Evolutionary conservation across 2,113 vertebrate species (phyloP).

Genomic region (Lonchura striata): DNA sequence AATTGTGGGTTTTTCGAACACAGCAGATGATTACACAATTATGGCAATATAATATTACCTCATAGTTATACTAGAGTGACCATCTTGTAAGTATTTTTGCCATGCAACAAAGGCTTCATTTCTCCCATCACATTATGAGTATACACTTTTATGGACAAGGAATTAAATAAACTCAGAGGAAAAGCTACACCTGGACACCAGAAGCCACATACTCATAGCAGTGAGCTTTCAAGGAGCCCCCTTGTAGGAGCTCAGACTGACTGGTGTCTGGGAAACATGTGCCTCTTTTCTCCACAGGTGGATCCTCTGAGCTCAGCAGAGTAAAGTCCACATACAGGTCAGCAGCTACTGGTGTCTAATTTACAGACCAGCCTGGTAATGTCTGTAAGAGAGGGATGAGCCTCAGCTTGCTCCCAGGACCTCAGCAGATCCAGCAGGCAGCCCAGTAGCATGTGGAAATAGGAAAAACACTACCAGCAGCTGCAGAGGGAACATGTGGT

Average conservation of each 20-base stretch:
- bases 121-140: background rate
- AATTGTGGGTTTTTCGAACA: background rate
- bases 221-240: background rate
- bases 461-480: background rate
- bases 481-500: accelerated
- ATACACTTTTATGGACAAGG: background rate
- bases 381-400: background rate
- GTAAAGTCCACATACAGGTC: background rate
- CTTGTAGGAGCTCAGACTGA: background rate
- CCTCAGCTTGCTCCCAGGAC: background rate
- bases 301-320: background rate
- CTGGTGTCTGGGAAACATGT: background rate
- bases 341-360: background rate
- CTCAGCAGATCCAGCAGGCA: background rate
- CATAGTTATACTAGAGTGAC: background rate
- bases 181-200: background rate
- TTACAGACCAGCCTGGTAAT: background rate
- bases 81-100: background rate
- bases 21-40: background rate
- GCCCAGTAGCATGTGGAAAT: background rate
- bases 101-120: background rate
- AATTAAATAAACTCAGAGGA: background rate
- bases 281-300: background rate
- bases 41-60: background rate
- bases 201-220: background rate